phyloP scores from a whole-genome alignment of 2,797 vertebrate species.

The Enteromius radiatus region DNA sequence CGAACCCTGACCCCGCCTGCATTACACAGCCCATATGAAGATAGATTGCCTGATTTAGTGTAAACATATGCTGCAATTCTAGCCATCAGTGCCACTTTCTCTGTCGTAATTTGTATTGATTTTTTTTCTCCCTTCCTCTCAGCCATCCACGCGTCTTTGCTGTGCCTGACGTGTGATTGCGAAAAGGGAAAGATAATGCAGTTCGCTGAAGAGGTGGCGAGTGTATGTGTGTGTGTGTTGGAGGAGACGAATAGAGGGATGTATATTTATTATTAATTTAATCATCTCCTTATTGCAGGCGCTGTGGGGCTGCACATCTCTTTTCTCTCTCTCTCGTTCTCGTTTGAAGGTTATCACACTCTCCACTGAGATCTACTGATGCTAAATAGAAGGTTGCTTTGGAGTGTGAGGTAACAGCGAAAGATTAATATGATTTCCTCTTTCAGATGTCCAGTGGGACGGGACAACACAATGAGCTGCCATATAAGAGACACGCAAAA shows the following conservation, averaged over 20 bases:
- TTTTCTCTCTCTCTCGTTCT: constrained; percentile 43
- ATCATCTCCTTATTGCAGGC: constrained; percentile 50
- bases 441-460: constrained; percentile 34
- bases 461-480: constrained; percentile 1
- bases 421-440: constrained; percentile 49
- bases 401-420: constrained; percentile 39
- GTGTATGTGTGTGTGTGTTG: constrained; percentile 28
- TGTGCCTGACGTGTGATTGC: constrained; percentile 66
- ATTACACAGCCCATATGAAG: constrained; percentile 80
- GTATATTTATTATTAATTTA: constrained; percentile 56
- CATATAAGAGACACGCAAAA: background rate
- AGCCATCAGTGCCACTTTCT: constrained; percentile 82
- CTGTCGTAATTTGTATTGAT: constrained; percentile 86
- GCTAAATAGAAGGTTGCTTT: constrained; percentile 46
- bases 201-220: constrained; percentile 54
- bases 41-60: constrained; percentile 87
- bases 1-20: constrained; percentile 71
- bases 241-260: constrained; percentile 35
- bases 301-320: constrained; percentile 30
- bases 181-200: constrained; percentile 64
- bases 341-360: constrained; percentile 40
- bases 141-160: constrained; percentile 63
- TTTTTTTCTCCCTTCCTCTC: constrained; percentile 66
- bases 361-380: constrained; percentile 39
- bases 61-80: constrained; percentile 86